phyloP scores from a whole-genome alignment of 2,888 invertebrate species.

The Colostygia pectinataria region DNA sequence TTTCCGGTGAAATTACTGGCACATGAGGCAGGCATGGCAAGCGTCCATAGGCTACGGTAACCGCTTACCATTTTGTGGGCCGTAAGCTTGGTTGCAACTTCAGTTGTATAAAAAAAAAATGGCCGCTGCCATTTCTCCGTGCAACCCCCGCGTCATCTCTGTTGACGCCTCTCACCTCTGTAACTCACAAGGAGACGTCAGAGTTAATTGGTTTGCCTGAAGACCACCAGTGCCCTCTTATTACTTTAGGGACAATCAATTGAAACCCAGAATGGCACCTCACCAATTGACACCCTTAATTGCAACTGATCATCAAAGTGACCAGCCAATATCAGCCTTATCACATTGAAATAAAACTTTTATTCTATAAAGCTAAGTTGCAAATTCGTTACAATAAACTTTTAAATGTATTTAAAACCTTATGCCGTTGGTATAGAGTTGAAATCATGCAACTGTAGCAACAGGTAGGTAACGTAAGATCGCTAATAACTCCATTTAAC shows the following conservation, averaged over 20 bases:
- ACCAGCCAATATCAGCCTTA: conserved; percentile 14
- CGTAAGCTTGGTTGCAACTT: too few relatives aligned
- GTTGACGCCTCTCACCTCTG: too few relatives aligned
- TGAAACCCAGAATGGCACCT: conserved; percentile 36
- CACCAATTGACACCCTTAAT: conserved; percentile 52
- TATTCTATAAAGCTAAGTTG: conserved; percentile 1
- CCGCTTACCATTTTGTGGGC: too few relatives aligned
- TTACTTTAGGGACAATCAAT: conserved; percentile 1
- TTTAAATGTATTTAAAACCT: conserved; percentile 24
- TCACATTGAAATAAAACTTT: not conserved
- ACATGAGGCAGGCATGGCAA: too few relatives aligned
- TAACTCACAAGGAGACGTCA: too few relatives aligned
- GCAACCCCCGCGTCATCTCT: too few relatives aligned
- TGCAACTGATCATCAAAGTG: conserved; percentile 1
- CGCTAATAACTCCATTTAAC: conserved; percentile 46
- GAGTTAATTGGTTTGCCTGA: too few relatives aligned
- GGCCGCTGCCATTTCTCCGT: too few relatives aligned
- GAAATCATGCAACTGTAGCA: conserved; percentile 9
- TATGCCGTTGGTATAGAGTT: conserved; percentile 14
- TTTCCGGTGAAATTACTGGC: too few relatives aligned
- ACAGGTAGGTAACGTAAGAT: conserved; percentile 32
- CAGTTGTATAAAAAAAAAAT: too few relatives aligned
- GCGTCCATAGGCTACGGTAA: too few relatives aligned
- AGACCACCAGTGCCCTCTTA: too few relatives aligned
- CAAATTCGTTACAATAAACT: not conserved